Evolutionary conservation across 2,113 vertebrate species (phyloP).

Genomic region (Mola mola): DNA sequence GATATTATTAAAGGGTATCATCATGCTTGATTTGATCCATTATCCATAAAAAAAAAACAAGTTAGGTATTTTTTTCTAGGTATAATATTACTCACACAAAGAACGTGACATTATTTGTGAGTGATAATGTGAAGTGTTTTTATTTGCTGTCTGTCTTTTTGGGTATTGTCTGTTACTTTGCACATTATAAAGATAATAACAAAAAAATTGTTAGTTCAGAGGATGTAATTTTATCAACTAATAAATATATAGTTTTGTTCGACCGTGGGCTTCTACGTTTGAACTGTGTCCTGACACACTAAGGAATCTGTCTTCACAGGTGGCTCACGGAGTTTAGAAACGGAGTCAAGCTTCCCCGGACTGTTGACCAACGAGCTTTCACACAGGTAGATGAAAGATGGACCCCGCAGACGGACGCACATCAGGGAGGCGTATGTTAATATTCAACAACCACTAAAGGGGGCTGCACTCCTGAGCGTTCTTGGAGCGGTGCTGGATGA

Average conservation of each 20-base stretch:
- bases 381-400: conserved; percentile 77
- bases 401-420: conserved; percentile 5
- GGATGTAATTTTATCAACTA: not conserved
- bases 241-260: not conserved
- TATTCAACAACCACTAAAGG: conserved; percentile 80
- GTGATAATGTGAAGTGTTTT: no score
- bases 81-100: no score
- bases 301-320: conserved; percentile 75
- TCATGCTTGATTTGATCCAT: not conserved
- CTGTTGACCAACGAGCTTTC: conserved; percentile 89
- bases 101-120: no score
- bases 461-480: conserved; percentile 26
- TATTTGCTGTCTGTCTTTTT: no score
- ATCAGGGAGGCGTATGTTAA: conserved; percentile 8
- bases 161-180: no score
- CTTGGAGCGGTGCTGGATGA: conserved; percentile 31
- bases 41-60: not conserved
- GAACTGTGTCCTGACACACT: not conserved
- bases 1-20: not conserved
- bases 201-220: no score
- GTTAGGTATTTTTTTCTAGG: not conserved
- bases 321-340: conserved; percentile 89
- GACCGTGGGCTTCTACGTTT: not conserved
- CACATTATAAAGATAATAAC: no score
- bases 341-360: conserved; percentile 84